Evolutionary conservation across 1,140 invertebrate species (phyloP).

Genomic region (Thalassaphorura encarpata): DNA sequence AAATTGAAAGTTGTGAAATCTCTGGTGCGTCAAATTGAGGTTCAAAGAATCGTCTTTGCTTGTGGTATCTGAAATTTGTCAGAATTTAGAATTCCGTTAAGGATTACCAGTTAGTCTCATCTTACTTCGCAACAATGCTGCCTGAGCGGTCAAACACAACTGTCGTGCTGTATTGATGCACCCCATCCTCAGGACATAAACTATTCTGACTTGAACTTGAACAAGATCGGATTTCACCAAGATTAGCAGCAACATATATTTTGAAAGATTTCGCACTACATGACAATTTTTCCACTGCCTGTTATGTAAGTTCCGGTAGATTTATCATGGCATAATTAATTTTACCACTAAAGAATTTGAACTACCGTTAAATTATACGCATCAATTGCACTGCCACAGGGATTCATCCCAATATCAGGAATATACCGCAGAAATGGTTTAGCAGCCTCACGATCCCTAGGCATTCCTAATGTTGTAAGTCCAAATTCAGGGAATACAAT

Average conservation of each 20-base stretch:
- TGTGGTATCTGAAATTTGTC: conserved; percentile 53
- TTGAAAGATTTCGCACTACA: conserved; percentile 44
- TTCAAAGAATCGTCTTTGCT: conserved; percentile 58
- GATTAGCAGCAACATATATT: conserved; percentile 60
- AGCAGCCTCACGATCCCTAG: conserved; percentile 12
- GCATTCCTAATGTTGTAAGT: conserved; percentile 37
- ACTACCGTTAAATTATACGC: too few relatives aligned
- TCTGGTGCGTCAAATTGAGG: conserved; percentile 42
- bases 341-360: too few relatives aligned
- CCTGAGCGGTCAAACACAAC: conserved; percentile 59
- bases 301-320: too few relatives aligned
- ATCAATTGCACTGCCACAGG: too few relatives aligned
- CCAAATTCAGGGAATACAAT: conserved; percentile 73
- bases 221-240: conserved; percentile 53
- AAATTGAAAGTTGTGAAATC: conserved; percentile 44
- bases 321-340: too few relatives aligned
- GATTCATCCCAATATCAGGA: conserved; percentile 13
- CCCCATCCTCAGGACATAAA: conserved; percentile 37
- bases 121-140: conserved; percentile 41
- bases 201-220: conserved; percentile 20
- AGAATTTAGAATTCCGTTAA: too few relatives aligned
- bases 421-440: conserved; percentile 26
- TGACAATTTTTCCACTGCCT: conserved; percentile 43
- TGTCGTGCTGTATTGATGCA: conserved; percentile 59
- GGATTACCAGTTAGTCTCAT: too few relatives aligned